Evolutionary conservation across 1,140 invertebrate genomes (phyloP), one percentile per base, ranked within the genome.

Genomic region (Cherax destructor): DNA sequence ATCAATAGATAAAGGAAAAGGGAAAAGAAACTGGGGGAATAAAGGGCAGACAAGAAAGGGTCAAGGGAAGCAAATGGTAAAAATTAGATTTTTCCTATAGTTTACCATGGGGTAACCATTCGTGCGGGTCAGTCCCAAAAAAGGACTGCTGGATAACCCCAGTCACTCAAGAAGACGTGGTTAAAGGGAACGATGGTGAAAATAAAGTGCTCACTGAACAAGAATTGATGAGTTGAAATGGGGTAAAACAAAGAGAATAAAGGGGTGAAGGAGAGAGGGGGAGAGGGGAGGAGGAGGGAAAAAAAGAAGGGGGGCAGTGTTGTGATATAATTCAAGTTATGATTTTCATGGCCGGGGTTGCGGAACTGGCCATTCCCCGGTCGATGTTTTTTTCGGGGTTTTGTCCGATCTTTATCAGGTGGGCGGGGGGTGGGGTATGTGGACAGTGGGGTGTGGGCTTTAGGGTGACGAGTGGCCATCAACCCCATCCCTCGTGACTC

Each of bases 301-400:
- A 21, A 4, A n/a, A 21, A 24, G 72, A 69, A 76, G 21, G 61
- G 41, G 69, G 1, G 72, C 18, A n/a, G 24, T 6, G 21, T 6
- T 24, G 6, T 24, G 7, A 74, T 6, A 74, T 74, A 74, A 30
- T 24, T 74, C n/a, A 11, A 30, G 69, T 24, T 30, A 74, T 4
- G 69, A 21, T 24, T 30, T 30, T 65, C 30, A 69, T 56, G 81
- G 81, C 61, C 47, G 56, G 24, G 11, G 81, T 65, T 24, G 30
- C 59, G 10, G 16, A 83, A 83, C 59, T 83, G 24, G 21, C 47
- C 61, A 47, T 83, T 83, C 69, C 2, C 59, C 11, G 47, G 30
- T 69, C 61, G 81, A 69, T 83, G 59, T 47, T 83, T 13, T 69
- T 69, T 69, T 69, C 30, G n/a, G 56, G 24, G 47, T 47, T 47